These are phyloP conservation scores for Rattus norvegicus DNA, from an alignment of 2,113 vertebrate species.

Conservation along the genomic window GRCr8 NC_086023.1:143859001-143859500, in stretches of 20 bases:
- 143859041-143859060: neutral
- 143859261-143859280: neutral
- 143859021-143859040: conserved; percentile 15
- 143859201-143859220: no score
- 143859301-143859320: conserved; percentile 7
- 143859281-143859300: no score
- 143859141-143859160: neutral
- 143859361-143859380: neutral
- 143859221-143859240: neutral
- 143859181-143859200: neutral
- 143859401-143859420: neutral
- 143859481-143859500: conserved; percentile 7
- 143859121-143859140: no score
- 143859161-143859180: conserved; percentile 9
- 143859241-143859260: no score
- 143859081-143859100: neutral
- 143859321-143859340: neutral
- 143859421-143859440: neutral
- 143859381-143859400: conserved; percentile 4
- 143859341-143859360: conserved; percentile 7
- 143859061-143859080: no score
- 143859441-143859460: conserved; percentile 9
- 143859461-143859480: neutral
- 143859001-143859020: neutral
- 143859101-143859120: no score